Evolutionary conservation across 2,797 vertebrate species (phyloP).

Genomic region (Rhinophrynus dorsalis): DNA sequence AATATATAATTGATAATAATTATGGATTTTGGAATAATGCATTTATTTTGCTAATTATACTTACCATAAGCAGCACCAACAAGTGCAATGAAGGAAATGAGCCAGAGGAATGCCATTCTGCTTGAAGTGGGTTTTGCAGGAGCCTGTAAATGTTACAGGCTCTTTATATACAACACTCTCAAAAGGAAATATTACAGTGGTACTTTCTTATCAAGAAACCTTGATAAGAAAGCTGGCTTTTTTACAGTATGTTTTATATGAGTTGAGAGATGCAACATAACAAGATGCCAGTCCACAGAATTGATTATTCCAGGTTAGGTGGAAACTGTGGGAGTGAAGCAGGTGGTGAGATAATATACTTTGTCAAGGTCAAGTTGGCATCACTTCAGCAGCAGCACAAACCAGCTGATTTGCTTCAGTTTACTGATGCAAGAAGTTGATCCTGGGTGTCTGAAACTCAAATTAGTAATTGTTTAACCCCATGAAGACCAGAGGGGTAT

Average conservation of each 20-base stretch:
- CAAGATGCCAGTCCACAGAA: not conserved
- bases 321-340: not conserved
- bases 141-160: not conserved
- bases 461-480: too few relatives aligned
- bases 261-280: not conserved
- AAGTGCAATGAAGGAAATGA: constrained; percentile 72
- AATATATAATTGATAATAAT: not conserved
- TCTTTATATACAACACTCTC: constrained; percentile 12
- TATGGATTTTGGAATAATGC: too few relatives aligned
- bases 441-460: too few relatives aligned
- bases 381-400: too few relatives aligned
- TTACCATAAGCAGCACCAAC: constrained; percentile 73
- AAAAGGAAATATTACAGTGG: not conserved
- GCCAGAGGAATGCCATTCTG: constrained; percentile 62
- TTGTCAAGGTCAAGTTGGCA: too few relatives aligned
- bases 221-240: not conserved
- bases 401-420: too few relatives aligned
- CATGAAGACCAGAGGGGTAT: too few relatives aligned
- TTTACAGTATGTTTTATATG: not conserved
- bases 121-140: not conserved
- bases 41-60: too few relatives aligned
- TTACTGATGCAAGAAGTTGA: too few relatives aligned
- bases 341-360: too few relatives aligned
- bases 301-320: not conserved
- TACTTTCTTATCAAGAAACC: constrained; percentile 32